Conservation (phyloP, 2,113 vertebrate genomes). For the Machaerirhynchus nigripectus region DNA sequence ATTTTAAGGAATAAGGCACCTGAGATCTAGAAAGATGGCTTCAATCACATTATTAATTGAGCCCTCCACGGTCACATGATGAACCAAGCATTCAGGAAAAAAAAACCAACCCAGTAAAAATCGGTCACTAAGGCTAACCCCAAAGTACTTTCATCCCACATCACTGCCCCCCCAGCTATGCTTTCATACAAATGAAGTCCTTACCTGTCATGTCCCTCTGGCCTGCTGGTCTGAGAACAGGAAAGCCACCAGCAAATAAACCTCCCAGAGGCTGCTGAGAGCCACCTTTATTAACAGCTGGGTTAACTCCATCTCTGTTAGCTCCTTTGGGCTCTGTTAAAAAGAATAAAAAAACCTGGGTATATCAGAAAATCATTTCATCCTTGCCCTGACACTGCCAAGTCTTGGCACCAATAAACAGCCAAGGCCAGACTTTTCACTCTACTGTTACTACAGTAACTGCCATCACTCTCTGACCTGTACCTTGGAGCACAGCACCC, state of each 20-base stretch:
- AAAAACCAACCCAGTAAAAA: rapidly evolving
- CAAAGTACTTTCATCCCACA: background rate
- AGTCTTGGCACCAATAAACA: background rate
- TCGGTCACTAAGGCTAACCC: background rate
- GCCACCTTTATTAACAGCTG: slow-evolving; percentile 57
- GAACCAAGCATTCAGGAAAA: background rate
- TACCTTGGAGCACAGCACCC: slow-evolving; percentile 3
- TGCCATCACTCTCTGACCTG: background rate
- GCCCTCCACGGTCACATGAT: background rate
- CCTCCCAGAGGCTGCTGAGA: slow-evolving; percentile 79
- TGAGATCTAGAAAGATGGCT: background rate
- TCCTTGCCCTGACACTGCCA: background rate
- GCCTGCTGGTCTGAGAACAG: slow-evolving; percentile 85
- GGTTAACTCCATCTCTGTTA: slow-evolving; percentile 67
- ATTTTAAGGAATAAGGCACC: background rate
- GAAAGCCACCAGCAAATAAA: slow-evolving; percentile 93
- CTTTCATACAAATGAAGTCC: background rate
- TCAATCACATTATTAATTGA: background rate
- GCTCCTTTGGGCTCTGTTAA: slow-evolving; percentile 76
- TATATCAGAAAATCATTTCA: background rate
- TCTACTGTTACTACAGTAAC: background rate
- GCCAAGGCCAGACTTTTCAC: background rate
- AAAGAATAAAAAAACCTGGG: background rate
- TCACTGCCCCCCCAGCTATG: background rate
- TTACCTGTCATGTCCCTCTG: slow-evolving; percentile 86